Base-by-base conservation (phyloP, 2,888 invertebrate species). In the Drosophila pseudotalamancana region DNA sequence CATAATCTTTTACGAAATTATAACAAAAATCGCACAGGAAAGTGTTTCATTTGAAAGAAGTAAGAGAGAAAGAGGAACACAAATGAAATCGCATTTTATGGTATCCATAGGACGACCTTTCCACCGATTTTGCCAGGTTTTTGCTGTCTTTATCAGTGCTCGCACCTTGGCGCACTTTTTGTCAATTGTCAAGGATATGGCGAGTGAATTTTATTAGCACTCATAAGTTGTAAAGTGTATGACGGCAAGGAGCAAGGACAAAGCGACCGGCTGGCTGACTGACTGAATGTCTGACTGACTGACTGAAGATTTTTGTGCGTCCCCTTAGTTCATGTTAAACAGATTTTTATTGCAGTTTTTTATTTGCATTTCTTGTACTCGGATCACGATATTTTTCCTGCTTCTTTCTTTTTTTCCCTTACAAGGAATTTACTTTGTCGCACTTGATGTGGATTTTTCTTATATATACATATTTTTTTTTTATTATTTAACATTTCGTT, bases 331-430 rank as follows among this genome's bases (percentile, higher is more conserved):
- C 87, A 74, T 82, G 86, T 87, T 82, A 72, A 83, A 87, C 80
- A 87, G 88, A 85, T 83, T 87, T 83, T 83, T 83, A 87, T 83
- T 87, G 86, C 77, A 87, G 53, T 78, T 87, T 77, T 77, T 78
- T 76, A 76, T 78, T 76, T 78, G 67, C 78, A 71, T 77, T 62
- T 68, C 57, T 67, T 56, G 46, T 46, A 42, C 67, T 43, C 35
- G 37, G 35, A 42, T 49, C 40, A 16, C 65, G 46, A 56, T 70
- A 66, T 61, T 49, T 39, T 29, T 49, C 40, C 27, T 37, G 12
- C 45, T 65, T 46, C 42, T 62, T 50, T 54, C 40, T 21, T 54
- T 57, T 32, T 48, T 65, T 59, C 56, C 40, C 37, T 31, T 54
- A 29, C 50, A 57, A 40, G 71, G 77, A 70, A 70, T 85, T 59